phyloP scores from a whole-genome alignment of 2,113 vertebrate species.

The Pelobates fuscus region DNA sequence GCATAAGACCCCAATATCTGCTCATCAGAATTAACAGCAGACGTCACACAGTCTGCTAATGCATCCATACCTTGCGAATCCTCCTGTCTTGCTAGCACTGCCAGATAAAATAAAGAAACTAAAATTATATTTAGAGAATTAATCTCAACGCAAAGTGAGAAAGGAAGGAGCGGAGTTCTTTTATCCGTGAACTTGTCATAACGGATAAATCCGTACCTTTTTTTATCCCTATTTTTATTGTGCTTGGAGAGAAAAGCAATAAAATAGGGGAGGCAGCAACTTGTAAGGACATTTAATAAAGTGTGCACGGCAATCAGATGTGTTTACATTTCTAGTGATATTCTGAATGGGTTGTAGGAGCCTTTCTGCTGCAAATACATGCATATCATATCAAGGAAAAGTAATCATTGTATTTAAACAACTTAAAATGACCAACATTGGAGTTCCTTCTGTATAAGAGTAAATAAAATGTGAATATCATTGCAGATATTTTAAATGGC shows the following conservation, averaged over 20 bases:
- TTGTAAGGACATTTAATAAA: conserved; percentile 19
- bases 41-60: conserved; percentile 9
- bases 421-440: too few relatives aligned
- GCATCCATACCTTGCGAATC: not conserved
- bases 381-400: not conserved
- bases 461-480: too few relatives aligned
- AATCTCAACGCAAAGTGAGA: conserved; percentile 18
- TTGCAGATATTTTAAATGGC: too few relatives aligned
- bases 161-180: conserved; percentile 7
- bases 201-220: conserved; percentile 34
- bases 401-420: not conserved
- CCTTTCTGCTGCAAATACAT: not conserved
- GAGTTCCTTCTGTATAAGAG: too few relatives aligned
- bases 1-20: conserved; percentile 29
- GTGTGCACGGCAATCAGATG: not conserved
- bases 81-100: not conserved
- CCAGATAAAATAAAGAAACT: conserved; percentile 4
- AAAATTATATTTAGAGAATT: conserved; percentile 31
- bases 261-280: conserved; percentile 11
- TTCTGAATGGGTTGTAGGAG: not conserved
- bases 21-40: conserved; percentile 34
- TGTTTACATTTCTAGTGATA: conserved; percentile 20
- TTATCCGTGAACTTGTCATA: conserved; percentile 40
- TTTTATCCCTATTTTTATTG: conserved; percentile 19
- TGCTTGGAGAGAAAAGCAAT: not conserved